Conservation (phyloP, 2,797 vertebrate genomes). For the Distichodus sexfasciatus region DNA sequence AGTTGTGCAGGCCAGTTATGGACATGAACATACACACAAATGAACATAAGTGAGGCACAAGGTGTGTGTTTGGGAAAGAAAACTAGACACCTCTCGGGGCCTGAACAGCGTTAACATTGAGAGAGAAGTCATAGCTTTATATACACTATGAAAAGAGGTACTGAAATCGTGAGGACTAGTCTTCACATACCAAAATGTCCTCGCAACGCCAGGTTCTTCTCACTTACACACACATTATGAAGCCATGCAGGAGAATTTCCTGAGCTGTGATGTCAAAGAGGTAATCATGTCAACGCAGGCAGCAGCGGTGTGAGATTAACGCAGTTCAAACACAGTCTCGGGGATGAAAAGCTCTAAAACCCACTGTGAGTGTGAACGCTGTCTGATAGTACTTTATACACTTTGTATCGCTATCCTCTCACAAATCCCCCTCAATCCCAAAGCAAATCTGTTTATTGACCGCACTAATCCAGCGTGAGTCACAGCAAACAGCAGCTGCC, state of each 20-base stretch:
- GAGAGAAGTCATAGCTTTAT: background rate
- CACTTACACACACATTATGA: background rate
- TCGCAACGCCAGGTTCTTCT: too few species aligned
- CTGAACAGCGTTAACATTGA: background rate
- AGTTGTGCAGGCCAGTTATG: constrained; percentile 24
- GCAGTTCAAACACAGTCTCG: constrained; percentile 61
- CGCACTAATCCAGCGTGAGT: constrained; percentile 43
- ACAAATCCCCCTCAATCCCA: constrained; percentile 51
- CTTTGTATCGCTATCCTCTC: constrained; percentile 41
- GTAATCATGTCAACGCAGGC: constrained; percentile 59
- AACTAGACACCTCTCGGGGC: background rate
- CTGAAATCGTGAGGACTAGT: too few species aligned
- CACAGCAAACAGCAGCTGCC: constrained; percentile 22
- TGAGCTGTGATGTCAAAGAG: constrained; percentile 26
- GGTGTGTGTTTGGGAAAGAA: background rate
- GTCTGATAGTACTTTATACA: constrained; percentile 56
- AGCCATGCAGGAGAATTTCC: constrained; percentile 21
- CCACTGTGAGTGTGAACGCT: constrained; percentile 50
- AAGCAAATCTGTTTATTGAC: constrained; percentile 59
- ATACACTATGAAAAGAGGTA: too few species aligned
- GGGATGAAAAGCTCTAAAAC: constrained; percentile 61
- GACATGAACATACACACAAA: constrained; percentile 16
- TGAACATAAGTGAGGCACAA: constrained; percentile 11
- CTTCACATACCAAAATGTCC: too few species aligned
- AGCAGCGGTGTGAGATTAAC: constrained; percentile 57